Conservation (phyloP, 2,888 invertebrate species). For the Nomada hirtipes region DNA sequence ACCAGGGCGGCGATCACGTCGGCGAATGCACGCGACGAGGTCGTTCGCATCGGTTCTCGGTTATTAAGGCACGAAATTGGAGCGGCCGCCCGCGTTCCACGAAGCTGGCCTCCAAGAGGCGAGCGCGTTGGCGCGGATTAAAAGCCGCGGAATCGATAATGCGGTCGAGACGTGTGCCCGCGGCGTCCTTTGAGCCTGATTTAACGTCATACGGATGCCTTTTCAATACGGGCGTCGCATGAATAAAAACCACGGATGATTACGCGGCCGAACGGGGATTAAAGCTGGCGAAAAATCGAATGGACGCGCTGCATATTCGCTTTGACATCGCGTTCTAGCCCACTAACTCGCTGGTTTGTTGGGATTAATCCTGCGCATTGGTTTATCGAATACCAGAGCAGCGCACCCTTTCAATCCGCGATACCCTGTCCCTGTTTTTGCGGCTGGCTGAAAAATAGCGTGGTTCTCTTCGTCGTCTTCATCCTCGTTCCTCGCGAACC, state of each 20-base stretch:
- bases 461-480: not conserved
- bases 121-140: conserved; percentile 27
- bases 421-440: conserved; percentile 1
- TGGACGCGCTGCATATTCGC: conserved; percentile 50
- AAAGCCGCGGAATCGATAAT: conserved; percentile 52
- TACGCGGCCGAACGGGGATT: conserved; percentile 60
- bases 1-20: conserved; percentile 26
- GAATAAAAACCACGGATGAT: conserved; percentile 52
- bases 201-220: conserved; percentile 30
- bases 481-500: not conserved
- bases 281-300: conserved; percentile 54
- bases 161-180: not conserved
- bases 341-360: conserved; percentile 69
- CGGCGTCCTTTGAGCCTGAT: conserved; percentile 52
- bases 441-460: conserved; percentile 32
- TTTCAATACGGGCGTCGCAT: conserved; percentile 40
- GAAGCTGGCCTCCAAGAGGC: not conserved
- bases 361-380: conserved; percentile 65
- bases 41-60: conserved; percentile 25
- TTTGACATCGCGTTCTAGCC: conserved; percentile 65
- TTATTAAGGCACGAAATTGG: conserved; percentile 45
- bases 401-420: conserved; percentile 22
- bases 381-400: conserved; percentile 57
- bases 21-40: not conserved
- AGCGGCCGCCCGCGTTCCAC: conserved; percentile 12